Percentiles rank a stretch among this genome's conserved stretches.
phyloP scores from a whole-genome alignment of 2,888 invertebrate genomes.

The Prenolepis imparis region DNA sequence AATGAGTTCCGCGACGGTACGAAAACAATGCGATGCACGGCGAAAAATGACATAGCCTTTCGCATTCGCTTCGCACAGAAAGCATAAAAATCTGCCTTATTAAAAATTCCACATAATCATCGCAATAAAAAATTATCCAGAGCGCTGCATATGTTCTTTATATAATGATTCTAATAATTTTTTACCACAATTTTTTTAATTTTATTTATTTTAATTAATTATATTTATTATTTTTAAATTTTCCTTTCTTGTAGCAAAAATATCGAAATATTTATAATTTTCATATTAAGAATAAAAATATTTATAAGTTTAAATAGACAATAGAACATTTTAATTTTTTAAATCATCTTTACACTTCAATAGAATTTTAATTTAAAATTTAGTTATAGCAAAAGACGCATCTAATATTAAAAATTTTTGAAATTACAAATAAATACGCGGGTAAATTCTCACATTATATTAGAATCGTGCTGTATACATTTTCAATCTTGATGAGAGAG shows the following conservation, averaged over 20 bases:
- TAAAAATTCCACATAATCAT: background rate
- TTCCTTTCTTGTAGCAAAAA: background rate
- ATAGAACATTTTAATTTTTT: background rate
- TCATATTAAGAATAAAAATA: background rate
- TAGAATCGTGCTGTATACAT: background rate
- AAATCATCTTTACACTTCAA: background rate
- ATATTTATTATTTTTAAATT: too few species aligned
- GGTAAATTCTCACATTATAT: background rate
- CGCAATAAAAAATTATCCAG: background rate
- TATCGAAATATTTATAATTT: background rate
- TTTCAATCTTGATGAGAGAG: constrained; percentile 14
- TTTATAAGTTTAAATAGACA: background rate
- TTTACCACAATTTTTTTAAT: background rate
- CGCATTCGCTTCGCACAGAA: background rate
- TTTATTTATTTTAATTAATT: too few species aligned
- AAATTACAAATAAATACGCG: background rate
- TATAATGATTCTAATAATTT: background rate
- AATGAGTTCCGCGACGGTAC: constrained; percentile 7
- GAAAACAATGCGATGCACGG: background rate
- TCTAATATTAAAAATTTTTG: background rate
- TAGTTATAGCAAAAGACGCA: background rate
- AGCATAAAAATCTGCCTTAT: background rate
- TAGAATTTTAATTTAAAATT: background rate
- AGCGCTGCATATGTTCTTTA: background rate
- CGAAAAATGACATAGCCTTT: background rate